Evolutionary conservation across 1,140 invertebrate species (phyloP), one percentile per base, ranked within the genome.

Genomic region (Drosophila jambulina): DNA sequence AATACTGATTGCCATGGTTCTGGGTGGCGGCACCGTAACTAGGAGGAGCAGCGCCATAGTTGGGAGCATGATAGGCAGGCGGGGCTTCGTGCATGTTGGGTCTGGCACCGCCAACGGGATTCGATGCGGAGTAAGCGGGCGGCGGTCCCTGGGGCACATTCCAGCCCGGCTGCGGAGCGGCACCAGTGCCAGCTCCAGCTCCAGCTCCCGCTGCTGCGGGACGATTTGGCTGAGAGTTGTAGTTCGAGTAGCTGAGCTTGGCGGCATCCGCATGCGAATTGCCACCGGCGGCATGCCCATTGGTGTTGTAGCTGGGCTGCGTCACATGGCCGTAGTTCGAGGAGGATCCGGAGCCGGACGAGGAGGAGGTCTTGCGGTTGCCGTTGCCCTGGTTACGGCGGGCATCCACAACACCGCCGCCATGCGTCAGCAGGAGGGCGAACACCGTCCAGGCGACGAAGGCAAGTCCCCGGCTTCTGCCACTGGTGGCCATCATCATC

Each of bases 171-270:
- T 75, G 71, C 0, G 70, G 70, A 40, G 70, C 69, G 2, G 34
- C 36, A 12, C 62, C 62, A 2, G 67, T 15, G 1, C 27, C 51
- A 15, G 42, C 45, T 1, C 42, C 63, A 7, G 32, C 61, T 2
- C 32, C 58, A 4, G 25, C 32, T 3, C 23, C 32, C 4, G 59
- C 25, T 9, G 17, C 49, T 29, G 40, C 36, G 2, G 91, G 91
- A 2, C 84, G 91, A 82, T 91, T 92, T 13, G 91, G 91, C 53
- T 91, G 87, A 0, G 91, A 77, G 27, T 92, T 92, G 45, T 92
- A 92, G 34, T 90, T 92, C 17, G 91, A 63, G 68, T 92, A 92
- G 54, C 91, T 92, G 8, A 92, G 36, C 53, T 92, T 92, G 48
- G 91, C 82, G 15, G 72, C 74, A 75, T 92, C 91, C 0, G 83